A percentile compares a stretch with the other conserved stretches of the same genome.
Evolutionary conservation across 2,113 vertebrate species (phyloP).

Genomic region (Macaca nemestrina): DNA sequence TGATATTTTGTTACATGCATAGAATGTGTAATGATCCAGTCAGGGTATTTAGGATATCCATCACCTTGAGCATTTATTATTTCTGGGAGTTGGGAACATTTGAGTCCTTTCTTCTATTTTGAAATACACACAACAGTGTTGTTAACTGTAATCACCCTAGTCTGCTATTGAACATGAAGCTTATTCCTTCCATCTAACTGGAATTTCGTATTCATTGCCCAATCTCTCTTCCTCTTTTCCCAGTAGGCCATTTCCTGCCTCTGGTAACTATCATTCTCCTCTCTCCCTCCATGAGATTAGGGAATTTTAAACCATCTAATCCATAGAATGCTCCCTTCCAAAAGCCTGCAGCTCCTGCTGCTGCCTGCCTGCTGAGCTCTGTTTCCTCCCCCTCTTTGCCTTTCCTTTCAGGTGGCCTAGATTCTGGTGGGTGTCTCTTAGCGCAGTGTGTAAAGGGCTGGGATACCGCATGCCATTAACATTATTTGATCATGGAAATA

Average conservation of each 20-base stretch:
- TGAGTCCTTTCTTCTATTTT: background rate
- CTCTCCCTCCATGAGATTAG: background rate
- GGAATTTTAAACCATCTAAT: background rate
- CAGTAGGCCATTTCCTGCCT: background rate
- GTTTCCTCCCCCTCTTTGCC: no score
- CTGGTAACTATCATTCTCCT: background rate
- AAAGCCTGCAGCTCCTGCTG: background rate
- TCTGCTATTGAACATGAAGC: background rate
- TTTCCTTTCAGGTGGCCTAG: background rate
- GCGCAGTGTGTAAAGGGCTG: background rate
- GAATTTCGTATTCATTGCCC: background rate
- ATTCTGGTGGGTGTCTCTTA: background rate
- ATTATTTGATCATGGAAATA: background rate
- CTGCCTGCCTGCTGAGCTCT: background rate
- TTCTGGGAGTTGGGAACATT: background rate
- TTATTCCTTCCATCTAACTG: background rate
- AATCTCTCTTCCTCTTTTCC: background rate
- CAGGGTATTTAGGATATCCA: background rate
- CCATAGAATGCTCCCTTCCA: background rate
- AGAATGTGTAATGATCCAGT: background rate
- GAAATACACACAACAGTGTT: background rate
- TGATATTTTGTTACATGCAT: background rate
- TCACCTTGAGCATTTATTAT: background rate
- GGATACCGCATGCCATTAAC: background rate
- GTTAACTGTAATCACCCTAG: background rate